Evolutionary conservation across 2,888 invertebrate genomes (phyloP).

Genomic region (Euproctis similis): DNA sequence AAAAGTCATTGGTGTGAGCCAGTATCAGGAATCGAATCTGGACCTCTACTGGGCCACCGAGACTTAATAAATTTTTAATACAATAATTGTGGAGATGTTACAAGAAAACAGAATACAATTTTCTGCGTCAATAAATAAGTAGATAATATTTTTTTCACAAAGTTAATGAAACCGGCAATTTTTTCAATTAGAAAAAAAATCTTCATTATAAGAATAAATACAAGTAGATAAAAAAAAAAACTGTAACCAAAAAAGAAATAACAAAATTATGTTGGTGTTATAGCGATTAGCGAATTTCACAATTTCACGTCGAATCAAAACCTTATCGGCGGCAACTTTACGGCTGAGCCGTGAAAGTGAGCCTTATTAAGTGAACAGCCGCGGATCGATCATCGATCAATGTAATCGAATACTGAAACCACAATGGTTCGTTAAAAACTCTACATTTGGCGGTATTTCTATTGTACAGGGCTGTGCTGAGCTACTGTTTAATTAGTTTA

Average conservation of each 20-base stretch:
- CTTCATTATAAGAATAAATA: constrained; percentile 5
- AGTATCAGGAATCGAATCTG: too few relatives aligned
- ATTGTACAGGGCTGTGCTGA: constrained; percentile 32
- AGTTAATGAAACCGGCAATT: too few relatives aligned
- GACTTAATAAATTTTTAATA: too few relatives aligned
- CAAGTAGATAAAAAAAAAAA: background rate
- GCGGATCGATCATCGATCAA: constrained; percentile 55
- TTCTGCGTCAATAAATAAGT: too few relatives aligned
- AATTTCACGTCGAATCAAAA: constrained; percentile 33
- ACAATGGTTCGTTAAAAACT: constrained; percentile 71
- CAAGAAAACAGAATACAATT: too few relatives aligned
- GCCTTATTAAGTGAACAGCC: constrained; percentile 13
- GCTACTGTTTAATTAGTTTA: too few relatives aligned
- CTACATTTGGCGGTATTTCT: constrained; percentile 24
- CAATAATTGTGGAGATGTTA: too few relatives aligned
- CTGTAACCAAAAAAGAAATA: too few relatives aligned
- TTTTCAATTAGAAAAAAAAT: background rate
- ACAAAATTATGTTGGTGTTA: background rate
- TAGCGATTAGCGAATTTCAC: constrained; percentile 12
- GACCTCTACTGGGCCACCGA: too few relatives aligned
- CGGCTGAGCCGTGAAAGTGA: constrained; percentile 19
- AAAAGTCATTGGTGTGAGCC: too few relatives aligned
- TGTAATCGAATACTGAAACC: constrained; percentile 66
- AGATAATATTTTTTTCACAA: too few relatives aligned
- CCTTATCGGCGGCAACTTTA: constrained; percentile 25